Base-by-base conservation (phyloP, 2,113 vertebrate species). In the Heptranchias perlo region DNA sequence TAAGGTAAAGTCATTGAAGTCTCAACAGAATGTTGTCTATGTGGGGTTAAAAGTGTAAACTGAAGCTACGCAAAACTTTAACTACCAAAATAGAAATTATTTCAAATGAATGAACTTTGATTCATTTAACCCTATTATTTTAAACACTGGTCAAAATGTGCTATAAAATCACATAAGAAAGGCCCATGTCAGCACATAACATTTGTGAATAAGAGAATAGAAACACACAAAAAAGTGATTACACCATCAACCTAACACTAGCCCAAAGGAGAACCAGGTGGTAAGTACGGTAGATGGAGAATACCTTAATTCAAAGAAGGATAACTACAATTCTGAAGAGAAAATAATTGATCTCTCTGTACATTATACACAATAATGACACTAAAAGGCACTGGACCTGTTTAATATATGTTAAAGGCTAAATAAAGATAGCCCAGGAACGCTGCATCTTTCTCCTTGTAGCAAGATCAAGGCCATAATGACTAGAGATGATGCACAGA, bases 71-170 rank as follows among this genome's bases (percentile, higher is more conserved):
- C 47, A 69, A 47, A 95, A 67, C 47, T 35, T 31, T 52, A 95
- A 67, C n/a, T 14, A 16, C 14, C 11, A 94, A 65, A 35, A n/a
- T 25, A 8, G 10, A 44, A 94, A 94, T 64, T 25, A 94, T 64
- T 94, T 94, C 16, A 94, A 94, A 94, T 94, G 54, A 94, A 94
- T 64, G 8, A 23, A 7, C n/a, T 62, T 94, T 58, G 52, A 64
- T 94, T 64, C 11, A 61, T 35, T 94, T 64, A 39, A 39, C 61
- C 4, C 2, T 93, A 39, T 94, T 64, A 28, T 44, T 47, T 44
- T 44, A 87, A 82, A 18, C 78, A 54, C 84, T 54, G 49, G 28
- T 62, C 31, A 64, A 93, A 61, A n/a, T 62, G 39, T 39, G 35
- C 35, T 39, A 62, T 62, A 93, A 92, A 61, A 61, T 61, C 87